A percentile compares a stretch with the other conserved stretches of the same genome.
Conservation (phyloP, 2,888 invertebrate genomes). For the Drosophila birchii region DNA sequence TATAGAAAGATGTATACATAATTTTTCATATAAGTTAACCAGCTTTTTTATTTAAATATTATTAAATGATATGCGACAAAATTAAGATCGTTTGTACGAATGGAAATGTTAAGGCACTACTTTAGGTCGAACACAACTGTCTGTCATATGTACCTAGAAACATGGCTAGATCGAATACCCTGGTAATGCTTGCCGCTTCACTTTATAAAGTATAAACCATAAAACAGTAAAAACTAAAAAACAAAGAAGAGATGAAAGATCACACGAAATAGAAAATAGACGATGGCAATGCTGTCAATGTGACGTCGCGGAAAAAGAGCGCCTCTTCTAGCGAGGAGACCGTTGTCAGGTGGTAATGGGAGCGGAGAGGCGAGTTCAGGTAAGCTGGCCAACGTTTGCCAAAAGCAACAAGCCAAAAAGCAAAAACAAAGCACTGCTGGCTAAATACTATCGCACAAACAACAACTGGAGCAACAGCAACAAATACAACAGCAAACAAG, state of each 20-base stretch:
- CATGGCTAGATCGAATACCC: background rate
- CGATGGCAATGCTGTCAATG: conserved; percentile 19
- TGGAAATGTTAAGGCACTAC: too few relatives aligned
- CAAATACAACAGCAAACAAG: conserved; percentile 24
- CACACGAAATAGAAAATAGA: background rate
- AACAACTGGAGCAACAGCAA: conserved; percentile 24
- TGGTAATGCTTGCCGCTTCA: background rate
- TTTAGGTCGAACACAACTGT: too few relatives aligned
- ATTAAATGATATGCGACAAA: too few relatives aligned
- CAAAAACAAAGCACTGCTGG: conserved; percentile 48
- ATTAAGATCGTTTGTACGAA: too few relatives aligned
- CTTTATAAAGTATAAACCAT: background rate
- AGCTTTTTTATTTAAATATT: too few relatives aligned
- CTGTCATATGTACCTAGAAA: background rate
- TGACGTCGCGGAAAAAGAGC: conserved; percentile 23
- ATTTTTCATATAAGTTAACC: too few relatives aligned
- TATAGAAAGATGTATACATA: too few relatives aligned
- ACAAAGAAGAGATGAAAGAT: background rate
- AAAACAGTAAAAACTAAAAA: background rate
- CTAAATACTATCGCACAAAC: conserved; percentile 49
- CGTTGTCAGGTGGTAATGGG: conserved; percentile 8
- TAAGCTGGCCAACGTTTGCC: conserved; percentile 37
- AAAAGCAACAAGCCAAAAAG: conserved; percentile 60
- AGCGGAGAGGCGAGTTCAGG: conserved; percentile 23
- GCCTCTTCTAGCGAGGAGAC: conserved; percentile 37